Evolutionary conservation across 2,888 invertebrate species (phyloP), one percentile per base, ranked within the genome.

Genomic region (Neoascia interrupta): DNA sequence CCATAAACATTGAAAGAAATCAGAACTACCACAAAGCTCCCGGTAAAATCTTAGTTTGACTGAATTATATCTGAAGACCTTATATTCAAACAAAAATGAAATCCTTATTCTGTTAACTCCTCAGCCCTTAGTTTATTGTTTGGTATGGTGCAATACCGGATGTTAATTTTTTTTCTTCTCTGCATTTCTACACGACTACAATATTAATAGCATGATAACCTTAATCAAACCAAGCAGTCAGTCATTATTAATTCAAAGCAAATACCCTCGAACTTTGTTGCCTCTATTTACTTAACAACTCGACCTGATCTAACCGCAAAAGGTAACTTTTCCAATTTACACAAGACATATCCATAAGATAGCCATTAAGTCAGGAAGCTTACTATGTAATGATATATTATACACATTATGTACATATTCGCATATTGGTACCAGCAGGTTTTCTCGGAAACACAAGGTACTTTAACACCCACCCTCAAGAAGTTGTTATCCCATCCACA

Each of bases 211-310:
- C 54, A 56, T 23, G 56, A 72, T 80, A 75, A 75, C 81, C 81
- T 81, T 81, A 81, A 81, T 81, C 81, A 81, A 81, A 63, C 74
- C 80, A 80, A 72, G 80, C 80, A 81, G 53, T 72, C 80, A 81
- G 45, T 81, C 74, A 81, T 81, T 80, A 81, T 64, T 81, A 81
- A 81, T 81, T 66, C 80, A 81, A 80, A 81, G 72, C 72, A 81
- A 81, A 81, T 68, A 81, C 31, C 31, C 10, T 31, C 31, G 4
- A 69, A 45, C 13, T 34, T 56, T 49, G 21, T 37, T 54, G 37
- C n/a, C 31, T 11, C 16, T 13, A 37, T n/a, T n/a, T 41, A 28
- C 63, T 23, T 19, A 13, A 8, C 49, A 34, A 15, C 16, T 26
- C 23, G 41, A 51, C 53, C 23, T 5, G 15, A 26, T 47, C 8